These are phyloP conservation scores for Pterostichus niger DNA, from an alignment of 2,888 invertebrate genomes.

Conservation along the genomic window DNA sequence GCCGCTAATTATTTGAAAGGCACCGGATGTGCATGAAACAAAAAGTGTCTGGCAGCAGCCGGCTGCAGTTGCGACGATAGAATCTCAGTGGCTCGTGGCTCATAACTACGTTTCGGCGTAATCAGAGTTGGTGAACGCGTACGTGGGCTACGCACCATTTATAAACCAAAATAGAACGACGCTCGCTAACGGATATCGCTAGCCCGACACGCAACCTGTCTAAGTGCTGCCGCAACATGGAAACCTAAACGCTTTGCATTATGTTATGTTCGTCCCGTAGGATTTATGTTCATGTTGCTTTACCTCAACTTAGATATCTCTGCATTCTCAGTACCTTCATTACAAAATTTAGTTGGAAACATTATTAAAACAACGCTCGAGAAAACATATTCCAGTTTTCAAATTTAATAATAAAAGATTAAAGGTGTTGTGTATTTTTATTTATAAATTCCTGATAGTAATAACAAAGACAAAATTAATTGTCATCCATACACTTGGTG, in stretches of 20 bases:
- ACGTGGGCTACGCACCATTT: slow-evolving; percentile 55
- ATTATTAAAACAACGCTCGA: too few relatives aligned
- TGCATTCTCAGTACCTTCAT: too few relatives aligned
- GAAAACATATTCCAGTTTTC: too few relatives aligned
- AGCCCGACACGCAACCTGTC: slow-evolving; percentile 50
- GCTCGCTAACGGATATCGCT: slow-evolving; percentile 34
- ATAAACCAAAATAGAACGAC: slow-evolving; percentile 54
- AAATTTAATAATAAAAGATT: too few relatives aligned
- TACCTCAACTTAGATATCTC: slow-evolving; percentile 1
- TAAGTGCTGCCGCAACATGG: slow-evolving; percentile 37
- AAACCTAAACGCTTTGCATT: slow-evolving; percentile 37
- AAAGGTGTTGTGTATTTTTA: not conserved
- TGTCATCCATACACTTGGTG: too few relatives aligned
- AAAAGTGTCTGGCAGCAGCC: slow-evolving; percentile 1
- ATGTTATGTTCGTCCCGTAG: slow-evolving; percentile 30
- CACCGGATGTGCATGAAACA: slow-evolving; percentile 32
- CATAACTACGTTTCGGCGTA: slow-evolving; percentile 27
- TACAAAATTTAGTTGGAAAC: too few relatives aligned
- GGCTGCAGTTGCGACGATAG: slow-evolving; percentile 54
- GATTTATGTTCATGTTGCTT: slow-evolving; percentile 44
- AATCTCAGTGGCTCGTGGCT: slow-evolving; percentile 55
- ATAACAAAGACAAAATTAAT: too few relatives aligned
- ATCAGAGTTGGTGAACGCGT: slow-evolving; percentile 14
- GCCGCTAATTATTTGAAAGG: slow-evolving; percentile 29
- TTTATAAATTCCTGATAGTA: slow-evolving; percentile 12